Evolutionary conservation across 2,113 vertebrate species (phyloP), one percentile per base, ranked within the genome.

Genomic region (Oostethus manadensis): DNA sequence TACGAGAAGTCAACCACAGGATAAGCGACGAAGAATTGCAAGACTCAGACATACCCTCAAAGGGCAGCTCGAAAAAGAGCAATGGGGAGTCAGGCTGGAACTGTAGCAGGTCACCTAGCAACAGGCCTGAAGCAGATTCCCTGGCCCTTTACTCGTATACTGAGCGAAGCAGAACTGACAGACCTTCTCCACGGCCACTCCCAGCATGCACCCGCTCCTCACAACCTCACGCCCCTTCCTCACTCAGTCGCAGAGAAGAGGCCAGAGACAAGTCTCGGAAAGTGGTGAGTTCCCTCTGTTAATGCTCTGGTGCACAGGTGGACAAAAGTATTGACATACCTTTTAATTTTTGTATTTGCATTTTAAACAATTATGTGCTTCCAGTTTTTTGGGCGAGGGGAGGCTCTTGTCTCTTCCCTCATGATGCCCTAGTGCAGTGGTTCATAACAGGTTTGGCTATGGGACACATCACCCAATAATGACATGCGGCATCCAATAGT

Each of bases 241-340:
- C 85, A 2, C 86, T 89, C 2, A 88, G 88, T 75, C 88, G 71
- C 67, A 90, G 91, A 81, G 95, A 94, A 18, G 95, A 95, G 45
- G 91, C 91, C 82, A 91, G 92, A 64, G 84, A 87, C 65, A 89
- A 88, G 17, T 64, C 88, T 68, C 90, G 92, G 50, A 97, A 97
- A 91, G 86, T 91, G 81, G 95, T 98, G 86, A 92, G 93, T 84
- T 35, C 4, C n/a, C 4, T 35, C 13, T 33, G 26, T 1, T 18
- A 14, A 14, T 20, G 21, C 9, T 15, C 29, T 6, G 48, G 4
- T 48, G 21, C 21, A 4, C 21, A 33, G 5, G 29, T 33, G 2
- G 2, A 33, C 29, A 33, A 8, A 33, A 33, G 29, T 33, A 33
- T 33, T 33, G 18, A 9, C 17, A 48, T 10, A 21, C 46, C 46